Evolutionary conservation across 2,888 invertebrate species (phyloP), one percentile per base, ranked within the genome.

Genomic region (Hemistola chrysoprasaria): DNA sequence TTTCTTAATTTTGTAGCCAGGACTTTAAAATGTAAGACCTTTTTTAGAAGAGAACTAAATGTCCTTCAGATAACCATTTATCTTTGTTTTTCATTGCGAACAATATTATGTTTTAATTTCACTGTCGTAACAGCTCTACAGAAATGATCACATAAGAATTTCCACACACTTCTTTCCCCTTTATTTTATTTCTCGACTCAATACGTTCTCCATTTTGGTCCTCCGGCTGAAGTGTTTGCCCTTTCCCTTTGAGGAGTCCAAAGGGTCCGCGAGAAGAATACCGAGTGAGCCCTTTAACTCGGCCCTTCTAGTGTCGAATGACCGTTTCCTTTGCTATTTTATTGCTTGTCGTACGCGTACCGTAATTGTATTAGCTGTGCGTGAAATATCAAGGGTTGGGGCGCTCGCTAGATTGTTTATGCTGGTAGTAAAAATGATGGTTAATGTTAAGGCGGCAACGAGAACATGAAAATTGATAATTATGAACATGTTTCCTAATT

Each of bases 141-240:
- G 1, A 55, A 9, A 42, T 67, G n/a, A 48, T 40, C 40, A 36
- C 32, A 22, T 24, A 40, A 34, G 47, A 36, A 65, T 65, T 70
- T 71, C 69, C 68, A 68, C 63, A 73, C 70, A 67, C 70, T 66
- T n/a, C n/a, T n/a, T n/a, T 73, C 72, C 66, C 78, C 86, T 83
- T 79, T 79, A 84, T 85, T 86, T 84, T 85, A 81, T 84, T 84
- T 80, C 76, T 80, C 80, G 84, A 86, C 86, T 87, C 86, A 86
- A 87, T 88, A 84, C 86, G 69, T 78, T 83, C 84, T 78, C 79
- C 80, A 85, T 84, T 83, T 79, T 68, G 73, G 78, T 76, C 75
- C 62, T 71, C 60, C 58, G 62, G 55, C 58, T 69, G 70, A 65
- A 84, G 84, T 84, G 83, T 83, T 84, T 83, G 83, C 78, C 71